phyloP scores from a whole-genome alignment of 2,113 vertebrate genomes.

The Zapornia atra region DNA sequence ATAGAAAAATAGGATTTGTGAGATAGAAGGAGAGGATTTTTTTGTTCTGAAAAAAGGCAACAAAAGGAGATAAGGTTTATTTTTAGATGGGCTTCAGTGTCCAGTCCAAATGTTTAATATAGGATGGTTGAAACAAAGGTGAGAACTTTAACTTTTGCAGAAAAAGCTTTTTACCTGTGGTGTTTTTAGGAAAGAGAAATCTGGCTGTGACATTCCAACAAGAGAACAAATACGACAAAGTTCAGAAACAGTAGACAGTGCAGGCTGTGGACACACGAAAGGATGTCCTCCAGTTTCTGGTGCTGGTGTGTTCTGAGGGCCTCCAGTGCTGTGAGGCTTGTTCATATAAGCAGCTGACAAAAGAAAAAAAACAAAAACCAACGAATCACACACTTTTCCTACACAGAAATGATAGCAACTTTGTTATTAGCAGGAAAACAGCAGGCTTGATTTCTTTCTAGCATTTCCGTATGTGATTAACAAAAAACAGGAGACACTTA shows the following conservation, averaged over 20 bases:
- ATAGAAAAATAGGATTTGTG: not conserved
- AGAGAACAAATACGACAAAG: conserved; percentile 85
- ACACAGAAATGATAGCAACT: not conserved
- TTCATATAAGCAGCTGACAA: conserved; percentile 84
- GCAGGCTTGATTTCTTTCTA: not conserved
- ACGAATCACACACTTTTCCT: not conserved
- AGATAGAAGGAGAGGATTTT: not conserved
- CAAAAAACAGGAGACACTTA: not conserved
- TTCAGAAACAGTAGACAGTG: conserved; percentile 83
- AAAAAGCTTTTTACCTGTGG: conserved; percentile 82
- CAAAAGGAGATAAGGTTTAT: not conserved
- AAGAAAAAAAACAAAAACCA: not conserved
- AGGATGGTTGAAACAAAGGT: not conserved
- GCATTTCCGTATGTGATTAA: not conserved
- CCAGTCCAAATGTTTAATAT: not conserved
- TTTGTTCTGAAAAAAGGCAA: not conserved
- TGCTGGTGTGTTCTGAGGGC: conserved; percentile 54
- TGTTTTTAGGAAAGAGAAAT: conserved; percentile 88
- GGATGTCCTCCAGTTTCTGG: conserved; percentile 65
- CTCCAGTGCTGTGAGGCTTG: conserved; percentile 68
- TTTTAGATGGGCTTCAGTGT: not conserved
- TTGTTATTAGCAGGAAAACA: not conserved
- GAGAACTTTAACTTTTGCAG: not conserved
- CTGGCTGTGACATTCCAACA: conserved; percentile 89
- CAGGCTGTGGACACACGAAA: conserved; percentile 61